These are phyloP conservation scores for Musca vetustissima DNA, from an alignment of 1,140 invertebrate species.

Conservation along the genomic window DNA sequence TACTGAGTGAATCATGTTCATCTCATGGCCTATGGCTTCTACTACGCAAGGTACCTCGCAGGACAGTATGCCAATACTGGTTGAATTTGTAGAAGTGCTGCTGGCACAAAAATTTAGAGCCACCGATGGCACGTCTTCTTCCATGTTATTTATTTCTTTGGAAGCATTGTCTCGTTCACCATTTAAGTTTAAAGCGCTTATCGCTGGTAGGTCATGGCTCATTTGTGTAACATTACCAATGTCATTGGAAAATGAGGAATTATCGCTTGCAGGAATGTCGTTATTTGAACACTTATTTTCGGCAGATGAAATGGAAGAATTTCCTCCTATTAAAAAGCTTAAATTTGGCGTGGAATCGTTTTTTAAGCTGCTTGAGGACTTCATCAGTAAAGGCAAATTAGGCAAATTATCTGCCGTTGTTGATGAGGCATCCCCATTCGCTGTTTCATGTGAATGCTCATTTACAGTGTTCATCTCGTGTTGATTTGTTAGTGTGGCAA, in stretches of 20 bases:
- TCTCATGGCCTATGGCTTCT: neutral
- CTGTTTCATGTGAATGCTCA: neutral
- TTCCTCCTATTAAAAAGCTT: conserved; percentile 2
- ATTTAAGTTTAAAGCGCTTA: conserved; percentile 49
- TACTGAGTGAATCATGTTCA: neutral
- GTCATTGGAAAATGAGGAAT: neutral
- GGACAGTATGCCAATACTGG: too few species aligned
- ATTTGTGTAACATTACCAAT: conserved; percentile 19
- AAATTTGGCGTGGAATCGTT: neutral
- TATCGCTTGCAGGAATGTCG: neutral
- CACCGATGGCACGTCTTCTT: neutral
- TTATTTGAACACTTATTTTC: neutral
- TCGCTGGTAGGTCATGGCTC: conserved; percentile 36
- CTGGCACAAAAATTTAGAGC: conserved; percentile 6
- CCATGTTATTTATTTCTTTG: neutral
- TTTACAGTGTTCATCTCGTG: neutral
- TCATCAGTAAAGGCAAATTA: neutral
- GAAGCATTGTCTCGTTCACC: conserved; percentile 15
- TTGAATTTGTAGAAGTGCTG: too few species aligned
- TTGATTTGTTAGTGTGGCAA: neutral
- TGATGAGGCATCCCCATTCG: neutral
- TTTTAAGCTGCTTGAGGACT: neutral
- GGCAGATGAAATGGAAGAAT: too few species aligned
- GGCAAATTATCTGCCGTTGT: conserved; percentile 3
- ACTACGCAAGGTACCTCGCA: neutral